Base-by-base conservation (phyloP, 2,888 invertebrate genomes). In the Philonicus albiceps region DNA sequence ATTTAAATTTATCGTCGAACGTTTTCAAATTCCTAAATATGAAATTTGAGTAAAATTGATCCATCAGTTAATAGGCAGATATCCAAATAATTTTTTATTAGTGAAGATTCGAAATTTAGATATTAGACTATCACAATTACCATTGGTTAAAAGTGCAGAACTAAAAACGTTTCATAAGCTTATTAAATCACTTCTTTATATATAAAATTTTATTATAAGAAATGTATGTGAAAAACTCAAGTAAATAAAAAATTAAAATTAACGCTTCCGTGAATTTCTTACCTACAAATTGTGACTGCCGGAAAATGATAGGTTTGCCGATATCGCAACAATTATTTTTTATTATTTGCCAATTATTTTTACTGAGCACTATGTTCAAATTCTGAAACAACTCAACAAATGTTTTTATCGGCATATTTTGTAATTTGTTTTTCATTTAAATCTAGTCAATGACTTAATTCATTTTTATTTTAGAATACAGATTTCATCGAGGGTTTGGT, bases 401-500 rank as follows among this genome's bases (percentile, higher is more conserved):
- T 31, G 2, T 5, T 2, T 31, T 31, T 31, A 31, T 2, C 5
- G 2, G 5, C 31, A 31, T 31, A 31, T 5, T 31, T 31, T 31
- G 31, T 2, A 31, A 31, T 31, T 31, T 31, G 5, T 31, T 31
- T 31, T 31, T 3, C 2, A 31, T 53, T 5, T 53, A 53, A 3
- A n/a, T 2, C 16, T 16, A 53, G 3, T 16, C 5, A n/a, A 64
- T 64, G 3, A 22, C 11, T 19, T 64, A 64, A 22, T 64, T 8
- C 1, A 27, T 64, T 3, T 7, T 27, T 64, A 7, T 64, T 6
- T 86, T 86, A 98, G 93, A 99, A 99, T 92, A 99, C 99, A 11
- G 98, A 98, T 92, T 99, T 95, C 92, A 95, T 99, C 64, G 99
- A 99, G 92, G 99, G 99, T 86, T 96, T 99, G 91, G 98, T 99